Evolutionary conservation across 2,113 vertebrate genomes (phyloP).

Genomic region (Podilymbus podiceps): DNA sequence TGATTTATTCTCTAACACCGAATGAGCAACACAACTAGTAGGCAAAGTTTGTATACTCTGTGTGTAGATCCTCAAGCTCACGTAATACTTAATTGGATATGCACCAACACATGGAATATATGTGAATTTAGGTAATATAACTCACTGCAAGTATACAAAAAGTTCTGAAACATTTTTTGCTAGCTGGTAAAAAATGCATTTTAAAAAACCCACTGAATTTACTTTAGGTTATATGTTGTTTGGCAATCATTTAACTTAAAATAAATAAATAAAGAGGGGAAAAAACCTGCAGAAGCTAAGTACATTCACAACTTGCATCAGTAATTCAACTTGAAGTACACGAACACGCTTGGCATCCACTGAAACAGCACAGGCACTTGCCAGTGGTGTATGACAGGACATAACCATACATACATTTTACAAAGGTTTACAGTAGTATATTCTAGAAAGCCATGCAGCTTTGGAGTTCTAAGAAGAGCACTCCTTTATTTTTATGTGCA

Average conservation of each 20-base stretch:
- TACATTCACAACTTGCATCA: neutral
- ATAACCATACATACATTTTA: neutral
- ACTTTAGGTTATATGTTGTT: neutral
- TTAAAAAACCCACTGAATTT: neutral
- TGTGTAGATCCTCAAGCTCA: neutral
- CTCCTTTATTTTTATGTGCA: neutral
- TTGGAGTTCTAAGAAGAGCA: neutral
- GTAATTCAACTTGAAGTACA: neutral
- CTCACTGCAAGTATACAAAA: neutral
- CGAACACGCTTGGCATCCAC: neutral
- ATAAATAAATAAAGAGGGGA: neutral
- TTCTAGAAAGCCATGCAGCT: neutral
- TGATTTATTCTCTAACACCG: neutral
- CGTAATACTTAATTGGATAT: neutral
- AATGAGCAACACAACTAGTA: neutral
- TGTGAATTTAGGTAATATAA: neutral
- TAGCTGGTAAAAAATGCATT: neutral
- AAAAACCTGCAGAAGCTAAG: neutral
- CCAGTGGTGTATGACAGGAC: neutral
- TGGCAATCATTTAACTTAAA: neutral
- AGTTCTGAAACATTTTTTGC: neutral
- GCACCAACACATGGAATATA: neutral
- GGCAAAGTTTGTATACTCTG: neutral
- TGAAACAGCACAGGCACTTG: neutral
- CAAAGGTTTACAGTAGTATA: neutral